Percentiles rank a stretch among this genome's conserved stretches.
Evolutionary conservation across 2,797 vertebrate genomes (phyloP).

Genomic region (Salarias fasciatus): DNA sequence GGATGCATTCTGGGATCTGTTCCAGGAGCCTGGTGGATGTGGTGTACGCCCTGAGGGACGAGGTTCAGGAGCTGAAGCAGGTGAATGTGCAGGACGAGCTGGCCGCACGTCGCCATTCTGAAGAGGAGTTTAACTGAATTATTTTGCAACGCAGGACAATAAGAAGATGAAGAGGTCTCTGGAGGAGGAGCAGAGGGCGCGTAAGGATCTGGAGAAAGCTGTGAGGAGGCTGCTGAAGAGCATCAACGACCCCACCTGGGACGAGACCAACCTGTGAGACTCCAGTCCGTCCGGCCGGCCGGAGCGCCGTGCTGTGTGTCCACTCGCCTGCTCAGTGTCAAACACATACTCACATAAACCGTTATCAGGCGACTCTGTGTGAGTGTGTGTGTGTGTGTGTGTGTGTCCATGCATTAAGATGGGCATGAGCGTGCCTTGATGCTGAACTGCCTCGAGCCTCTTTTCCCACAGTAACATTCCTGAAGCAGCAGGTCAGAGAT

Average conservation of each 20-base stretch:
- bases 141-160: slow-evolving; percentile 85
- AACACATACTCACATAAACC: slow-evolving; percentile 1
- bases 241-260: slow-evolving; percentile 97
- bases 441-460: slow-evolving; percentile 16
- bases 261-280: slow-evolving; percentile 96
- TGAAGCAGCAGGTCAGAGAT: slow-evolving; percentile 12
- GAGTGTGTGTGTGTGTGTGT: slow-evolving; percentile 3
- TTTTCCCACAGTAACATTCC: slow-evolving; percentile 47
- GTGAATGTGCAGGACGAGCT: slow-evolving; percentile 63
- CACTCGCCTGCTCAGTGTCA: slow-evolving; percentile 15
- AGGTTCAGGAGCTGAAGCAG: slow-evolving; percentile 97
- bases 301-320: slow-evolving; percentile 11
- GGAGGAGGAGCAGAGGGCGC: slow-evolving; percentile 95
- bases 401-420: slow-evolving; percentile 3
- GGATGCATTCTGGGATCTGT: too few relatives aligned
- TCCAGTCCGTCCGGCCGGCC: slow-evolving; percentile 5
- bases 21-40: slow-evolving; percentile 96
- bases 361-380: slow-evolving; percentile 25
- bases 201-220: slow-evolving; percentile 95
- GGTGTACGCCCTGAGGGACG: slow-evolving; percentile 95
- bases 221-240: slow-evolving; percentile 94
- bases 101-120: too few relatives aligned
- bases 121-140: too few relatives aligned
- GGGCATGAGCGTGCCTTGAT: slow-evolving; percentile 7
- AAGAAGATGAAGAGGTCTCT: slow-evolving; percentile 97